Percentiles rank a stretch among this genome's conserved stretches.
Conservation (phyloP, 2,797 vertebrate species). For the Brachymystax lenok region DNA sequence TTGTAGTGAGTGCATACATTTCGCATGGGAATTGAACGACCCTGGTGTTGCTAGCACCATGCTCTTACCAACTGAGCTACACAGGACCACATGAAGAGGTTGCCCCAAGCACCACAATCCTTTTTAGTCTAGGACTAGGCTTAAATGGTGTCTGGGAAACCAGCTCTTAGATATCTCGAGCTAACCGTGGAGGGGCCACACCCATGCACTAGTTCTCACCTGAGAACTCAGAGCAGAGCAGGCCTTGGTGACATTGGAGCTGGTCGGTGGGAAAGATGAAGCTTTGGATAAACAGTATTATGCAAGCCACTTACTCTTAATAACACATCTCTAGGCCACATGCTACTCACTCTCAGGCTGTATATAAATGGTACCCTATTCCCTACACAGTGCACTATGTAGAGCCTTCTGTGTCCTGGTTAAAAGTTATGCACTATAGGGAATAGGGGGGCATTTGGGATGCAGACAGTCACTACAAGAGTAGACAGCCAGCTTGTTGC, state of each 20-base stretch:
- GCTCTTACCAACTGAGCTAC: no score
- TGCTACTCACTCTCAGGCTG: background rate
- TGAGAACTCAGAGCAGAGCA: background rate
- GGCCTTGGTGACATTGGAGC: background rate
- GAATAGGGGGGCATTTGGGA: no score
- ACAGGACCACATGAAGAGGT: no score
- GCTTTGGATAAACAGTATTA: constrained; percentile 16
- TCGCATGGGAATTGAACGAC: background rate
- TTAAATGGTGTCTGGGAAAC: no score
- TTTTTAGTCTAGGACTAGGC: no score
- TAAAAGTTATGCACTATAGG: no score
- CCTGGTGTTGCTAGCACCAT: background rate
- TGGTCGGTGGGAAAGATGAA: background rate
- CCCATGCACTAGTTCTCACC: background rate
- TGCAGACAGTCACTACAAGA: no score
- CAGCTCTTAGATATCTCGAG: background rate
- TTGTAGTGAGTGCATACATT: background rate
- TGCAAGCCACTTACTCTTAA: background rate
- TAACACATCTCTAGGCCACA: background rate
- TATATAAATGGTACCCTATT: background rate
- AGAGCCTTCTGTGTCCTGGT: no score
- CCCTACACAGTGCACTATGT: background rate
- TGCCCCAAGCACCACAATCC: no score
- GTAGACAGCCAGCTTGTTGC: background rate
- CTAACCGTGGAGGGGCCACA: background rate